Percentiles rank a stretch among this genome's conserved stretches.
phyloP scores from a whole-genome alignment of 2,888 invertebrate genomes.

The Drosophila birchii region DNA sequence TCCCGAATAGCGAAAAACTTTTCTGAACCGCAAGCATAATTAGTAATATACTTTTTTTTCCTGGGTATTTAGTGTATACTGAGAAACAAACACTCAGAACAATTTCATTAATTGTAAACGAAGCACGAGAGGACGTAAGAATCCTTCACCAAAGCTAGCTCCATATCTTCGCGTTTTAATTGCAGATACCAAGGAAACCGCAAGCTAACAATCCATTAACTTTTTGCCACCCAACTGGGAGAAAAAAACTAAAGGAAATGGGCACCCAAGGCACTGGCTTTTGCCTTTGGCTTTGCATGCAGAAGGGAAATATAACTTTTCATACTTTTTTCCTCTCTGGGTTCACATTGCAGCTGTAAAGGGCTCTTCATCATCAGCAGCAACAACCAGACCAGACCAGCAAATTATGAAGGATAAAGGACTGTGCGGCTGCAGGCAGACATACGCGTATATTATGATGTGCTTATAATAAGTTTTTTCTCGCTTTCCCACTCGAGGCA shows the following conservation, averaged over 20 bases:
- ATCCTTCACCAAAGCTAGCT: conserved; percentile 30
- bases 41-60: neutral
- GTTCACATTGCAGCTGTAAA: conserved; percentile 52
- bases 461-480: conserved; percentile 53
- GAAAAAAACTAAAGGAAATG: conserved; percentile 53
- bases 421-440: conserved; percentile 44
- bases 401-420: conserved; percentile 71
- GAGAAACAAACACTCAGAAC: conserved; percentile 57
- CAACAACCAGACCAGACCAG: conserved; percentile 49
- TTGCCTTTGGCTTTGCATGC: conserved; percentile 54
- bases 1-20: neutral
- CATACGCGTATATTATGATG: conserved; percentile 34
- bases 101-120: conserved; percentile 77
- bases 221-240: conserved; percentile 76
- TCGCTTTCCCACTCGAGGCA: conserved; percentile 51
- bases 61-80: conserved; percentile 14
- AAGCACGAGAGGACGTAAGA: conserved; percentile 52
- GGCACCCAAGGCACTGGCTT: conserved; percentile 58
- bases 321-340: conserved; percentile 33
- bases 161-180: conserved; percentile 64
- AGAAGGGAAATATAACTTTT: conserved; percentile 42
- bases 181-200: conserved; percentile 70
- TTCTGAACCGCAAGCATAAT: neutral
- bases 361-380: conserved; percentile 65
- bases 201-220: conserved; percentile 81